Conservation (phyloP, 2,888 invertebrate genomes). For the Phorcus lineatus region DNA sequence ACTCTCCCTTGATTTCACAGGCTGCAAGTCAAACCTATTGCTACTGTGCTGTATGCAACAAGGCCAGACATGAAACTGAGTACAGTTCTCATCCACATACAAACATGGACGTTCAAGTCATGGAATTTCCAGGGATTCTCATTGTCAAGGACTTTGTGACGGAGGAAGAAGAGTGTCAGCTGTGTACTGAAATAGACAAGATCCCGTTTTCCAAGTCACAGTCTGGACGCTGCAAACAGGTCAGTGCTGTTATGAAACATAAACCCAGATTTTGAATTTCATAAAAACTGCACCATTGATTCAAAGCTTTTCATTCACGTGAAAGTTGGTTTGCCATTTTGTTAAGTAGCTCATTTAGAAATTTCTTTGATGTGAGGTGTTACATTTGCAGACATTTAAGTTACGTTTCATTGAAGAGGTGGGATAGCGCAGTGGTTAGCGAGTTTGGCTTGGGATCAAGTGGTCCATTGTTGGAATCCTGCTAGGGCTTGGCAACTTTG, state of each 20-base stretch:
- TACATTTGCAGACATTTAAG: no score
- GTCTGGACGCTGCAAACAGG: constrained; percentile 95
- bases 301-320: no score
- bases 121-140: constrained; percentile 70
- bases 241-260: constrained; percentile 52
- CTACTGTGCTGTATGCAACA: constrained; percentile 55
- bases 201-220: constrained; percentile 94
- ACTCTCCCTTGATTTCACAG: constrained; percentile 24
- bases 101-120: constrained; percentile 46
- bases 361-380: no score
- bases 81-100: constrained; percentile 34
- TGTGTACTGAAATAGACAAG: constrained; percentile 85
- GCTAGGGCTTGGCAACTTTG: no score
- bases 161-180: constrained; percentile 80
- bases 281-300: no score
- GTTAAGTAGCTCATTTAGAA: no score
- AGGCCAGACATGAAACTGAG: constrained; percentile 44
- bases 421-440: no score
- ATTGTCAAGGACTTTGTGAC: constrained; percentile 83
- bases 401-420: no score
- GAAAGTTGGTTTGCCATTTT: no score
- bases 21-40: constrained; percentile 29
- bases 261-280: no score
- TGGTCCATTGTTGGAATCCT: no score
- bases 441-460: no score